These are phyloP conservation scores for Nephrotoma flavescens DNA, from an alignment of 2,888 invertebrate species.

Conservation along the genomic window DNA sequence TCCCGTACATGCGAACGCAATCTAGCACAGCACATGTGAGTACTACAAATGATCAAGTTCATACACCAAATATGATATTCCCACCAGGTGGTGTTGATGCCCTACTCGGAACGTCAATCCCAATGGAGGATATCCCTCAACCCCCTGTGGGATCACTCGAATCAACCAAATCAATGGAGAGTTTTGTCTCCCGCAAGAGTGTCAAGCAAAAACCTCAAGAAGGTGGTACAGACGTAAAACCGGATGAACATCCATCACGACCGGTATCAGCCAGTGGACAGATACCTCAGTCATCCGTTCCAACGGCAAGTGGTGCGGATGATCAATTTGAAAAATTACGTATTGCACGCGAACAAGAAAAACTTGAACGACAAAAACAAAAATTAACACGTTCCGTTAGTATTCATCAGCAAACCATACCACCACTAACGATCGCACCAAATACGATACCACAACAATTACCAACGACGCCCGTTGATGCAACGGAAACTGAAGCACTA, in stretches of 20 bases:
- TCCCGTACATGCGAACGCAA: constrained; percentile 22
- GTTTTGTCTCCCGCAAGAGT: background rate
- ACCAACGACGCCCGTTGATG: background rate
- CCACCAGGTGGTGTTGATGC: constrained; percentile 31
- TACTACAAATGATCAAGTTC: background rate
- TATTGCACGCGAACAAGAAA: constrained; percentile 50
- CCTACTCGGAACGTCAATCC: constrained; percentile 26
- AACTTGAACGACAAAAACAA: constrained; percentile 43
- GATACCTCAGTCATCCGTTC: background rate
- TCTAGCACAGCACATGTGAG: constrained; percentile 21
- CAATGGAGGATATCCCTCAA: constrained; percentile 16
- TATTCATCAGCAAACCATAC: constrained; percentile 14
- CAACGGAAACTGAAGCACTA: background rate
- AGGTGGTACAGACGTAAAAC: background rate
- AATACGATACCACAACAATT: background rate
- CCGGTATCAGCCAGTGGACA: background rate
- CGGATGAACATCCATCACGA: background rate
- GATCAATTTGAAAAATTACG: constrained; percentile 61
- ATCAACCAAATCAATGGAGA: background rate
- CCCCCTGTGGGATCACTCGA: background rate
- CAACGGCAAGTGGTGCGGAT: constrained; percentile 20
- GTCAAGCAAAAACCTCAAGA: background rate
- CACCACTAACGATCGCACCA: background rate
- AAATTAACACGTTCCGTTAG: constrained; percentile 41
- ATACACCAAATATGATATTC: constrained; percentile 14